Base-by-base conservation (phyloP, 2,888 invertebrate species). In the Pachydiplax longipennis region DNA sequence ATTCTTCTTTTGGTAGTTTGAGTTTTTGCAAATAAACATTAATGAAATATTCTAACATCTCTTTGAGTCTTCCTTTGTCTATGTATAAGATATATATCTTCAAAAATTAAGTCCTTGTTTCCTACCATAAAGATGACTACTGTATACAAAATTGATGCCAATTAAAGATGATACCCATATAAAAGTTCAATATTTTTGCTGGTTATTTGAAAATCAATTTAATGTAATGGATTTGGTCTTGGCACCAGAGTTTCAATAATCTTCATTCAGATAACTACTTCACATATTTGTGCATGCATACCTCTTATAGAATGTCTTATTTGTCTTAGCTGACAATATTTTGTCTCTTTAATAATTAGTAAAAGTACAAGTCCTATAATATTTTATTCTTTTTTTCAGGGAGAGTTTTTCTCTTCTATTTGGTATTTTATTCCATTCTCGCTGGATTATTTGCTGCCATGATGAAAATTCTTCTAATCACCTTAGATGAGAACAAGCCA, bases 391-490 rank as follows among this genome's bases (percentile, higher is more conserved):
- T 96, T 37, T n/a, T 5, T 96, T 37, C 96, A 98, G 98, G 96
- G 91, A 96, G 98, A 93, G 96, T 98, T 91, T 93, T 97, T 37
- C 92, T 96, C 0, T 99, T 99, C 95, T 99, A 99, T 95, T 92
- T 95, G 81, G 95, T 98, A 92, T 99, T 99, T 95, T 99, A 98
- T 95, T 95, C 96, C 90, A 96, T 96, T 91, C 95, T 99, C 93
- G 97, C 97, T 31, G 96, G 97, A 12, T 95, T 99, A 93, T 99
- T 98, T 94, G 95, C 97, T 0, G 96, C 97, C 90, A 98, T 98
- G 94, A 96, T 99, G 96, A 96, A 97, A 91, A 97, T 97, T 0
- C 95, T 99, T 92, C 95, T 97, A 92, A 94, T 96, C 81, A 96
- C 97, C 0, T 93, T 99, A 91, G 95, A 96, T 92, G 94, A 95